Base-by-base conservation (phyloP, 2,888 invertebrate species). In the Agrotis segetum region DNA sequence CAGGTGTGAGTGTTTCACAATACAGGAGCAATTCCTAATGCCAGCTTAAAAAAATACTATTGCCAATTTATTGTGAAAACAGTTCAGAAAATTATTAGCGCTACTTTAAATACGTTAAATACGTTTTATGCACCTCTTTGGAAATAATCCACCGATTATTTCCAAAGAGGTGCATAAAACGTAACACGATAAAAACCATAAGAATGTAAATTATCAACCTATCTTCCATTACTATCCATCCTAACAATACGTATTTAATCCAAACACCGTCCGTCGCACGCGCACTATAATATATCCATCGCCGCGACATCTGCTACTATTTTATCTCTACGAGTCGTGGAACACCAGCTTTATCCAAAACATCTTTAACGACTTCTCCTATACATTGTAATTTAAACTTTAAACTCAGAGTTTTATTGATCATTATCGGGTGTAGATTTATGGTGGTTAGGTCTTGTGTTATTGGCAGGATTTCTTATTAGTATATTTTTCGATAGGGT, bases 271-370 rank as follows among this genome's bases (percentile, higher is more conserved):
- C 68, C 86, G 85, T 74, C 87, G 88, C 86, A 83, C 84, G 83
- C 88, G 77, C 85, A 82, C 85, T 78, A 74, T 80, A 85, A 89
- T 94, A 94, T 91, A 93, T 94, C 93, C 85, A 85, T 94, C 94
- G 85, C 84, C 94, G 79, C 78, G 77, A 84, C 92, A 92, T 92
- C 91, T 92, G 93, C 82, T 88, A 74, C 87, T 88, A 92, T 92
- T 92, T 92, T 90, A 91, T 88, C 87, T 87, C 83, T 81, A 83
- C 85, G 79, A 84, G 83, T 86, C 82, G 82, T 89, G 85, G 84
- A 89, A 78, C 78, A 76, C 79, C 40, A 47, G 16, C 75, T 71
- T 87, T 76, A 85, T 34, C 53, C 50, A 40, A 77, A 88, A 86
- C 52, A 72, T 77, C 83, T 14, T 77, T 85, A 84, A 68, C 66